A percentile compares a stretch with the other conserved stretches of the same genome.
Conservation (phyloP, 2,797 vertebrate species). For the Hippopotamyrus pictus region DNA sequence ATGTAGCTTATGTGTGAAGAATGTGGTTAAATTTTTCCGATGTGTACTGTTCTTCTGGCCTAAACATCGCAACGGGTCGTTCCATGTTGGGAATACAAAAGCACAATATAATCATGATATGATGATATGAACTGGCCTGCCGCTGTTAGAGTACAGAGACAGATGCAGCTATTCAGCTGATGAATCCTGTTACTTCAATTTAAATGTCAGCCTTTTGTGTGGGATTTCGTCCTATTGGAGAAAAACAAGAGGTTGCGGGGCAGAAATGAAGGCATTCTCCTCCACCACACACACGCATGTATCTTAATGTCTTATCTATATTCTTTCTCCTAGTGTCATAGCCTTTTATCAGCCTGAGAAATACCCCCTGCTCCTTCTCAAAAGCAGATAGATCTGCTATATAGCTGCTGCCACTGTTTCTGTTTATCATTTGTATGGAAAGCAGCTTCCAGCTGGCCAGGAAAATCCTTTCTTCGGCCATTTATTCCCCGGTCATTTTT, state of each 20-base stretch:
- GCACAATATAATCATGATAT: not conserved
- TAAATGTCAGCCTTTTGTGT: slow-evolving; percentile 8
- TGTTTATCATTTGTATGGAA: slow-evolving; percentile 10
- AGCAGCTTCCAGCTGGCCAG: not conserved
- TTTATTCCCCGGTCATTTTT: not conserved
- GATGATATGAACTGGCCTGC: not conserved
- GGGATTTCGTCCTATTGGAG: not conserved
- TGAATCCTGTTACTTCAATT: not conserved
- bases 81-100: not conserved
- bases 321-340: not conserved
- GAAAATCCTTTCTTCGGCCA: not conserved
- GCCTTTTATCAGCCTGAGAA: not conserved
- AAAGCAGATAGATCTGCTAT: not conserved
- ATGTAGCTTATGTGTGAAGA: not conserved
- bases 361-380: not conserved
- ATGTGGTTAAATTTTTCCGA: not conserved
- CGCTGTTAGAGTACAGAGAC: not conserved
- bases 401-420: not conserved
- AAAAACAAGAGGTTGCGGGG: not conserved
- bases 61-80: not conserved
- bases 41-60: not conserved
- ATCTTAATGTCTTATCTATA: slow-evolving; percentile 10
- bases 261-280: not conserved
- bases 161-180: not conserved
- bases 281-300: not conserved